Evolutionary conservation across 2,797 vertebrate species (phyloP).

Genomic region (Podarcis siculus): DNA sequence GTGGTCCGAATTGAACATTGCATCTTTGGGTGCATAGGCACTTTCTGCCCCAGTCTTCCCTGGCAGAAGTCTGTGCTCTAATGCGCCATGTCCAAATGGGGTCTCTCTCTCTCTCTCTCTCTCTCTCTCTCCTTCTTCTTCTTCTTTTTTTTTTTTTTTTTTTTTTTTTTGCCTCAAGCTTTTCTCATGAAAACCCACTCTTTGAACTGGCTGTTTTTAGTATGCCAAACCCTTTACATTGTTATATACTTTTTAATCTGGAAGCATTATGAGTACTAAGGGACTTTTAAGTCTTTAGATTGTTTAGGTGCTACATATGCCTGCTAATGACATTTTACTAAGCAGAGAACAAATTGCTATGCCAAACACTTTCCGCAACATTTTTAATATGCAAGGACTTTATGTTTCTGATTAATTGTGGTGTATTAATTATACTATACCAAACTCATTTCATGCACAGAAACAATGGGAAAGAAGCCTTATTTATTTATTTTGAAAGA

Average conservation of each 20-base stretch:
- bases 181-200: too few species aligned
- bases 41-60: too few species aligned
- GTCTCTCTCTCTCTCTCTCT: too few species aligned
- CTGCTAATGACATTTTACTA: conserved; percentile 63
- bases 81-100: too few species aligned
- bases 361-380: conserved; percentile 43
- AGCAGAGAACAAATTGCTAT: conserved; percentile 60
- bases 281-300: conserved; percentile 60
- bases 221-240: conserved; percentile 23
- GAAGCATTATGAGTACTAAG: conserved; percentile 43
- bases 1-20: too few species aligned
- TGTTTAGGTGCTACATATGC: conserved; percentile 55
- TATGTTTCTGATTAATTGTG: conserved; percentile 56
- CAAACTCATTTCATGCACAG: conserved; percentile 44
- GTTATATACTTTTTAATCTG: conserved; percentile 49
- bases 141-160: too few species aligned
- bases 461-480: conserved; percentile 44
- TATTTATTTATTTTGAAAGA: not conserved
- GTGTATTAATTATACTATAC: conserved; percentile 53
- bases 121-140: too few species aligned
- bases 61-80: too few species aligned
- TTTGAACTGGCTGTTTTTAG: accelerated
- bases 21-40: too few species aligned
- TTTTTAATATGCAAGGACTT: conserved; percentile 56
- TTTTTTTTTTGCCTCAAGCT: too few species aligned